Evolutionary conservation across 2,113 vertebrate genomes (phyloP).

Genomic region (Callithrix jacchus): DNA sequence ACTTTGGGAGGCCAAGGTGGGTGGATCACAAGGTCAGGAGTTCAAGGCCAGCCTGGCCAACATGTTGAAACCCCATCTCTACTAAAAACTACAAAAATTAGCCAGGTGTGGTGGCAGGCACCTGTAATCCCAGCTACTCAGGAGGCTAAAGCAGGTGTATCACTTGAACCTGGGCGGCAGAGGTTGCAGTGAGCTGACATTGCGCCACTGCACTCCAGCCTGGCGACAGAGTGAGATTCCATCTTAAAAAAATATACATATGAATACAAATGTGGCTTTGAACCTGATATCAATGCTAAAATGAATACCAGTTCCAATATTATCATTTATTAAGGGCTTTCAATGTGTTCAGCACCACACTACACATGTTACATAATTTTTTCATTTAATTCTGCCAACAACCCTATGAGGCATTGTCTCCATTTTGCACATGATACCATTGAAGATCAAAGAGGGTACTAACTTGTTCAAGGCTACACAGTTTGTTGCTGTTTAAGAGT

Average conservation of each 20-base stretch:
- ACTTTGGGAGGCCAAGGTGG: too few relatives aligned
- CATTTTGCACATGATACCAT: background rate
- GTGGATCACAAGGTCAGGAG: too few relatives aligned
- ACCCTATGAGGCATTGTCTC: background rate
- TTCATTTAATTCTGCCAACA: background rate
- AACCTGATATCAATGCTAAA: background rate
- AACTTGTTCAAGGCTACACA: background rate
- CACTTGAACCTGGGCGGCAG: too few relatives aligned
- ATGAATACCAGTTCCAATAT: background rate
- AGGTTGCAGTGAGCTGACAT: too few relatives aligned
- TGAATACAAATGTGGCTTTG: background rate
- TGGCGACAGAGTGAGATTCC: too few relatives aligned
- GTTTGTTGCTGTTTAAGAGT: background rate
- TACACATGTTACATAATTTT: background rate
- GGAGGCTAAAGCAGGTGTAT: too few relatives aligned
- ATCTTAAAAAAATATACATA: background rate
- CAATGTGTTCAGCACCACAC: background rate
- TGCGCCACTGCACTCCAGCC: too few relatives aligned
- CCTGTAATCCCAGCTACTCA: too few relatives aligned
- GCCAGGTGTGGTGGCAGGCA: too few relatives aligned
- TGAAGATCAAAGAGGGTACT: constrained; percentile 8
- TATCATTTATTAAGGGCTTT: background rate
- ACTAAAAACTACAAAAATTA: too few relatives aligned
- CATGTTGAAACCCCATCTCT: too few relatives aligned
- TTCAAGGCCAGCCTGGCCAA: too few relatives aligned